These are phyloP conservation scores for Plagodis dolabraria DNA, from an alignment of 2,888 invertebrate species.

Conservation along the genomic window DNA sequence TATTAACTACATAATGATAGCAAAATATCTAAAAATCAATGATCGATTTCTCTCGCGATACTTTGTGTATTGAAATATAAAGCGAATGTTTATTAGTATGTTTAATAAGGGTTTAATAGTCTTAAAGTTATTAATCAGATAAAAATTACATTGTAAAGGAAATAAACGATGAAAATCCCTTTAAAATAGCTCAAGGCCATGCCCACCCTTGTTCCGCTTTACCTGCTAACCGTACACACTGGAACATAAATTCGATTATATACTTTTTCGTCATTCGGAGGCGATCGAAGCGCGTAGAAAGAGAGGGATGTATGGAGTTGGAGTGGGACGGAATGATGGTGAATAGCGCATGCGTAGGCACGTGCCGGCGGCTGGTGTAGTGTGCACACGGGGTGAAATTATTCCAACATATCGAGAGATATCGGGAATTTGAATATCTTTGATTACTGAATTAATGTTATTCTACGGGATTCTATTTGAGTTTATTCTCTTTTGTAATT, in stretches of 20 bases:
- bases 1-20: too few relatives aligned
- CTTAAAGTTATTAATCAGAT: too few relatives aligned
- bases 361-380: conserved; percentile 58
- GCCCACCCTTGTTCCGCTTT: conserved; percentile 37
- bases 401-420: conserved; percentile 49
- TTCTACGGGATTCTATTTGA: too few relatives aligned
- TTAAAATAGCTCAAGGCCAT: conserved; percentile 60
- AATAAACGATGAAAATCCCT: conserved; percentile 6
- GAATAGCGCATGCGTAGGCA: conserved; percentile 73
- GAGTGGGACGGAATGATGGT: conserved; percentile 49
- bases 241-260: conserved; percentile 79
- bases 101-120: too few relatives aligned
- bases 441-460: too few relatives aligned
- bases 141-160: too few relatives aligned
- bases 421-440: neutral
- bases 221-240: conserved; percentile 57
- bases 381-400: conserved; percentile 45
- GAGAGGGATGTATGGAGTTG: conserved; percentile 51
- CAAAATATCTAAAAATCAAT: too few relatives aligned
- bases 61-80: too few relatives aligned
- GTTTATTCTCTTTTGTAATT: too few relatives aligned
- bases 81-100: too few relatives aligned
- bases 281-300: conserved; percentile 76
- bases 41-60: too few relatives aligned
- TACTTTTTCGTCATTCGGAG: conserved; percentile 81